Conservation (phyloP, 1,140 invertebrate species). For the Bilobella aurantiaca region DNA sequence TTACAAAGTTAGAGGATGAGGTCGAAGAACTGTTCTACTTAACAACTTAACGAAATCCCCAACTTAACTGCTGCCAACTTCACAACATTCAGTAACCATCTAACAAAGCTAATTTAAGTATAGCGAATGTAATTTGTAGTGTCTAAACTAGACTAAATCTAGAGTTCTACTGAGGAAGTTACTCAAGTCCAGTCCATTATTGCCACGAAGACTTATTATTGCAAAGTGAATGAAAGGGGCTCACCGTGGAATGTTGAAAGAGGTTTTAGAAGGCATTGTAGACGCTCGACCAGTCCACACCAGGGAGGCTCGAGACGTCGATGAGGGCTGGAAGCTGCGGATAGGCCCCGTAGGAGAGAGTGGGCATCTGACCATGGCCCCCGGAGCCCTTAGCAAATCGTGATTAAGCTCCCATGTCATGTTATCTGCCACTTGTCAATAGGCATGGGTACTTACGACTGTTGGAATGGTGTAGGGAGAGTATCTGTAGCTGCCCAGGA, state of each 20-base stretch:
- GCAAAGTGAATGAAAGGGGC: not conserved
- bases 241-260: conserved; percentile 5
- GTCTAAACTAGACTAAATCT: not conserved
- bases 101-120: too few relatives aligned
- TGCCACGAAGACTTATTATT: too few relatives aligned
- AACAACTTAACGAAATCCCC: too few relatives aligned
- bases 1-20: too few relatives aligned
- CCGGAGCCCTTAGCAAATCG: not conserved
- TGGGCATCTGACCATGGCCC: not conserved
- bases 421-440: not conserved
- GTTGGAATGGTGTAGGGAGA: conserved; percentile 56
- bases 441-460: conserved; percentile 22
- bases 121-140: too few relatives aligned
- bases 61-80: too few relatives aligned
- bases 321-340: conserved; percentile 31
- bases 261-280: conserved; percentile 30
- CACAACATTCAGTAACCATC: too few relatives aligned
- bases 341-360: conserved; percentile 6
- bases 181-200: too few relatives aligned
- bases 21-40: too few relatives aligned
- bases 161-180: not conserved
- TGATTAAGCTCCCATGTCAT: not conserved
- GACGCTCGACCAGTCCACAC: conserved; percentile 33
- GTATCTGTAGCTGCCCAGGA: conserved; percentile 59
- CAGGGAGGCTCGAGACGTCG: conserved; percentile 33